phyloP scores from a whole-genome alignment of 1,140 invertebrate species.

The Nasonia longicornis region DNA sequence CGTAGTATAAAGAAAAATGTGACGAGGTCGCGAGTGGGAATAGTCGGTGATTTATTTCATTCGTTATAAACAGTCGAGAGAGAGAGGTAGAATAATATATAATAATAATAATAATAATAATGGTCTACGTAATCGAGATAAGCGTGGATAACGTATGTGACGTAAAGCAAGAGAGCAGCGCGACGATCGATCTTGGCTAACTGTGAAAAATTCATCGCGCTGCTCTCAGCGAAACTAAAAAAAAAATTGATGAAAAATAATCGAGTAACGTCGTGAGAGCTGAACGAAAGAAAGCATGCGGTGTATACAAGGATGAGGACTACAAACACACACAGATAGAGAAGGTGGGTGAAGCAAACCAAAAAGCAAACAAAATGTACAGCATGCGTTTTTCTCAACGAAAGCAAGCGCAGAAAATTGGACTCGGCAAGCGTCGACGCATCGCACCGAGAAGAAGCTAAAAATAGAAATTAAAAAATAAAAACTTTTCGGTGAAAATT shows the following conservation, averaged over 20 bases:
- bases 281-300: neutral
- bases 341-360: neutral
- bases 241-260: neutral
- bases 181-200: neutral
- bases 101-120: neutral
- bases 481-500: too few species aligned
- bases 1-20: neutral
- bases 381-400: neutral
- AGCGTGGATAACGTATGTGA: neutral
- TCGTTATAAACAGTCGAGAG: neutral
- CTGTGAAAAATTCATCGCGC: neutral
- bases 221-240: neutral
- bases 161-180: neutral
- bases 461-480: neutral
- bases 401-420: neutral
- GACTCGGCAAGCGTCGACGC: neutral
- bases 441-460: neutral
- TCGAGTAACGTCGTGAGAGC: neutral
- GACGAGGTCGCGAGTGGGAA: neutral
- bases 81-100: neutral
- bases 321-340: neutral
- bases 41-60: too few species aligned
- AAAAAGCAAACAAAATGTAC: neutral
- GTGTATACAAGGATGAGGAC: neutral
- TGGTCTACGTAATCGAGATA: neutral